Percentiles rank a stretch among this genome's conserved stretches.
Conservation (phyloP, 2,113 vertebrate genomes). For the Pachyramphus minor region DNA sequence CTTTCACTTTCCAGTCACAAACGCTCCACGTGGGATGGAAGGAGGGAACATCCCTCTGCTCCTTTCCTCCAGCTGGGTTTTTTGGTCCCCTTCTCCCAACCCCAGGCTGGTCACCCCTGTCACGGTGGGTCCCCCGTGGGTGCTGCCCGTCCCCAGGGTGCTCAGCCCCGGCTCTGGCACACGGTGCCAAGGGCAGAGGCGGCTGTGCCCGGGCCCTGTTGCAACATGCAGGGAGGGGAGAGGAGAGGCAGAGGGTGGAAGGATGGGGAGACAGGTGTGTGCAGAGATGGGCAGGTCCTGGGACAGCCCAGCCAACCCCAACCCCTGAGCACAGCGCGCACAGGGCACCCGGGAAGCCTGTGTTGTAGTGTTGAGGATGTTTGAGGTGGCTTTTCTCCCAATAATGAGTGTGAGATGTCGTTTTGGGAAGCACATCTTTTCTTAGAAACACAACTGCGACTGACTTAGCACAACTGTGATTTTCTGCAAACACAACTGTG, state of each 20-base stretch:
- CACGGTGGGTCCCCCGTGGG: fast-evolving
- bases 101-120: fast-evolving
- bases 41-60: neutral
- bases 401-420: neutral
- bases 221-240: neutral
- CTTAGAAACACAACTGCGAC: slow-evolving; percentile 14
- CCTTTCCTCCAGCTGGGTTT: neutral
- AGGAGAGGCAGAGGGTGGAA: neutral
- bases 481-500: slow-evolving; percentile 49
- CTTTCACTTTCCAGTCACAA: neutral
- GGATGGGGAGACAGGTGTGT: neutral
- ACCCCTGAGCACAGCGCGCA: neutral
- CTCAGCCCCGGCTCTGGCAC: neutral
- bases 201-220: neutral
- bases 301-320: neutral
- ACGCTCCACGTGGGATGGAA: fast-evolving
- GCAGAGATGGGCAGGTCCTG: neutral
- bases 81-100: neutral
- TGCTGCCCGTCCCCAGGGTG: neutral
- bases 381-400: neutral
- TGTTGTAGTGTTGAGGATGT: neutral
- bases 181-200: neutral
- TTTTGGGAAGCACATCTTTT: slow-evolving; percentile 14
- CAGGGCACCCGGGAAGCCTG: neutral
- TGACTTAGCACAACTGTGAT: slow-evolving; percentile 4